Base-by-base conservation (phyloP, 2,113 vertebrate species). In the Anser cygnoides region DNA sequence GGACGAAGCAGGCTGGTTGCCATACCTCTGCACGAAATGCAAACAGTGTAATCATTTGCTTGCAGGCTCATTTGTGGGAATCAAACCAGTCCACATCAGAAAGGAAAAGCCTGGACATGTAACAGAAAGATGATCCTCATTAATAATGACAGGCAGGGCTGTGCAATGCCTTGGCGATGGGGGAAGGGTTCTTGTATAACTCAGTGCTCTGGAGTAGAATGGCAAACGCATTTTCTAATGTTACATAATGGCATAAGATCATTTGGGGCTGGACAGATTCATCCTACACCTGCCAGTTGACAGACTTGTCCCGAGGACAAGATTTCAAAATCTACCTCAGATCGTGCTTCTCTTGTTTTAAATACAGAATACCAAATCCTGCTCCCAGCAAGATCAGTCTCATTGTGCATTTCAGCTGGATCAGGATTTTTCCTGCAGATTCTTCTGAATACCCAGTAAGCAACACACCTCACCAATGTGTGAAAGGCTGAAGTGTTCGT, bases 41-140 rank as follows among this genome's bases (percentile, higher is more conserved):
- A 52, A 84, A 84, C 50, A 55, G 44, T 4, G 5, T 41, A 62
- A 66, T 82, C 29, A 4, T 66, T 90, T 73, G 54, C 58, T 89
- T 93, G 49, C 72, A 89, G 59, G 61, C 78, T 94, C 9, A 0
- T 84, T 84, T 76, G 77, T 90, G 90, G 88, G 43, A 94, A 90
- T 81, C 78, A 55, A 95, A 82, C 74, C 70, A 58, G 39, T 82
- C 57, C 77, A 58, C 89, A 83, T 80, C 44, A 89, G 80, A 95
- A 90, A 82, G 84, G 68, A 95, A 77, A 89, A 84, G 94, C 68
- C 92, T 80, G 55, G 94, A 67, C 92, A 92, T 1, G 59, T 52
- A 93, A 63, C 44, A 90, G 91, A 84, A 82, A 44, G 44, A 65
- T 49, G 50, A 81, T 93, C 33, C 70, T n/a, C 57, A 49, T 46